phyloP scores from a whole-genome alignment of 2,113 vertebrate genomes.

The Hemibagrus wyckioides region DNA sequence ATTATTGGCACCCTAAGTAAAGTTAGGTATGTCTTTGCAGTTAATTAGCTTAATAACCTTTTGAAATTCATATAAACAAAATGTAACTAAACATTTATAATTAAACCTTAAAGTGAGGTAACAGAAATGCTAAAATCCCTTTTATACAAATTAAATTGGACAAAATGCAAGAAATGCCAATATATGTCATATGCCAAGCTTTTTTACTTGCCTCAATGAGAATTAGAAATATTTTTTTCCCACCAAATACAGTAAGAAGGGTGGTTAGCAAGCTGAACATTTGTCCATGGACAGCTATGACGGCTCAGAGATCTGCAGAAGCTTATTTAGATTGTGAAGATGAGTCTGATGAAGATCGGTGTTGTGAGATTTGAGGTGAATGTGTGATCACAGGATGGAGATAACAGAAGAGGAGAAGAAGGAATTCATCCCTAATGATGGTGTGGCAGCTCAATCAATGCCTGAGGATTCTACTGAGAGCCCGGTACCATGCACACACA shows the following conservation, averaged over 20 bases:
- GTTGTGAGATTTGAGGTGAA: slow-evolving; percentile 46
- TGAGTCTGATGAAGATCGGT: not conserved
- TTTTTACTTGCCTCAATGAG: no score
- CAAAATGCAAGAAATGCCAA: no score
- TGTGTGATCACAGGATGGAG: slow-evolving; percentile 21
- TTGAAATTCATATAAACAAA: not conserved
- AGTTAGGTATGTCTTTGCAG: not conserved
- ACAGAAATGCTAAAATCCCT: not conserved
- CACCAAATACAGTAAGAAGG: no score
- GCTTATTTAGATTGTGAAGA: not conserved
- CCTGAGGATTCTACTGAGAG: not conserved
- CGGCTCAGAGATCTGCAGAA: no score
- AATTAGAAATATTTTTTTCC: no score
- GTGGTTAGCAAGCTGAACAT: no score
- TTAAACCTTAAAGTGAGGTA: not conserved
- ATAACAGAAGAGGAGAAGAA: not conserved
- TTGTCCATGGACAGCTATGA: no score
- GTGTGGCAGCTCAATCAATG: not conserved
- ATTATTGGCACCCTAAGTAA: not conserved
- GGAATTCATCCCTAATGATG: not conserved
- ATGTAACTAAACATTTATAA: not conserved
- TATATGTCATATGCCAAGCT: no score
- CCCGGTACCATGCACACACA: not conserved
- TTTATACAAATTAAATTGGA: not conserved
- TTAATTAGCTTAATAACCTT: not conserved